Evolutionary conservation across 2,113 vertebrate genomes (phyloP).

Genomic region (Megaleporinus macrocephalus): DNA sequence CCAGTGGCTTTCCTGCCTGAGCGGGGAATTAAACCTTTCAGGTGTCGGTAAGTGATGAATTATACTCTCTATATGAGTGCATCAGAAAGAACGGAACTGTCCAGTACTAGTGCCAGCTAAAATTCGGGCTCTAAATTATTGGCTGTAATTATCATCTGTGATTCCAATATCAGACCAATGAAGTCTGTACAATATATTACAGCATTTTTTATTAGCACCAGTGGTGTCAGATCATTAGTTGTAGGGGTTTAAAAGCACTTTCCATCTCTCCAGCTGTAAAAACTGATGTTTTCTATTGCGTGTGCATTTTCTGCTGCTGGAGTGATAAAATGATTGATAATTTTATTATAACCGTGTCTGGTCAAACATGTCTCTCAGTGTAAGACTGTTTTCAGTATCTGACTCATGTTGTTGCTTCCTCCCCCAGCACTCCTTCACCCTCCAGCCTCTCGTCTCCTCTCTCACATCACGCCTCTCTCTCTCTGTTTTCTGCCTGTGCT

Average conservation of each 20-base stretch:
- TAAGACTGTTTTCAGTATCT: slow-evolving; percentile 42
- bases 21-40: no score
- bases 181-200: no score
- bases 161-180: no score
- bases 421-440: slow-evolving; percentile 31
- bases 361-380: slow-evolving; percentile 43
- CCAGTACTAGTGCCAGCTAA: no score
- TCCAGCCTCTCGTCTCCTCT: slow-evolving; percentile 39
- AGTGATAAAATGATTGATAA: slow-evolving; percentile 46
- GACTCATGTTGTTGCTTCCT: slow-evolving; percentile 48
- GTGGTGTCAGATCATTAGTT: no score
- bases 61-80: no score
- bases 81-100: no score
- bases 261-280: background rate
- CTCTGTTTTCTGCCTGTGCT: slow-evolving; percentile 20
- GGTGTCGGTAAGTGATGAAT: no score
- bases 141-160: no score
- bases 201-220: no score
- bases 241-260: background rate
- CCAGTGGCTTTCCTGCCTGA: no score
- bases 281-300: slow-evolving; percentile 3
- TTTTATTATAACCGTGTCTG: slow-evolving; percentile 52
- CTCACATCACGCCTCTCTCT: slow-evolving; percentile 24
- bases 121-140: no score
- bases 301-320: slow-evolving; percentile 5